These are phyloP conservation scores for Carassius gibelio DNA, from an alignment of 2,113 vertebrate species.

Conservation along the genomic window DNA sequence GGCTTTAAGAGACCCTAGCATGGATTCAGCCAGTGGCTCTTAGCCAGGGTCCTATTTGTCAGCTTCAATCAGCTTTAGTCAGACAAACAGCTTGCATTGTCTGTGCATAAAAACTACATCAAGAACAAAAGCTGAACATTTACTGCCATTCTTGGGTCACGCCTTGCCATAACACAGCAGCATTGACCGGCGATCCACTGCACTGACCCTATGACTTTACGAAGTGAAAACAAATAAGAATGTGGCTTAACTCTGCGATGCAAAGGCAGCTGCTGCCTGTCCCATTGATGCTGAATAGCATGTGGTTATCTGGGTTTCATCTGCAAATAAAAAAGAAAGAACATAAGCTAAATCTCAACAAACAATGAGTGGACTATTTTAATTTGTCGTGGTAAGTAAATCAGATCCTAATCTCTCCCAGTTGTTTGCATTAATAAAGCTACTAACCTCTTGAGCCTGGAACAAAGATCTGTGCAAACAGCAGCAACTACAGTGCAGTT, in stretches of 20 bases:
- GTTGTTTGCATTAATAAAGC: background rate
- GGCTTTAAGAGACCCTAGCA: conserved; percentile 45
- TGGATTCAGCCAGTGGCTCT: conserved; percentile 40
- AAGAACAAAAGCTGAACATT: conserved; percentile 48
- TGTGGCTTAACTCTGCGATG: background rate
- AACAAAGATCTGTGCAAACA: conserved; percentile 3
- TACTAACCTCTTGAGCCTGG: background rate
- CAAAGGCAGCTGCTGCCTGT: background rate
- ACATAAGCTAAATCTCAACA: background rate
- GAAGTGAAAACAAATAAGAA: conserved; percentile 24
- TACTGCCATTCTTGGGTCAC: conserved; percentile 41
- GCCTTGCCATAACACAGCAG: conserved; percentile 27
- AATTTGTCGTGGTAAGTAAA: background rate
- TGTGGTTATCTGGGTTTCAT: background rate
- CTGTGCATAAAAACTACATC: conserved; percentile 40
- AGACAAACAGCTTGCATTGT: conserved; percentile 45
- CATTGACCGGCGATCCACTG: background rate
- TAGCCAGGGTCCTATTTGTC: conserved; percentile 37
- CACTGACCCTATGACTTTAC: conserved; percentile 14
- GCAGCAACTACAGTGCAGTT: background rate
- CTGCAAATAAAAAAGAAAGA: background rate
- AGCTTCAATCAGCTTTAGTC: conserved; percentile 48
- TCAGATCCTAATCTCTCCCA: background rate
- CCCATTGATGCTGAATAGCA: background rate
- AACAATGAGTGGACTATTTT: background rate